Evolutionary conservation across 2,888 invertebrate genomes (phyloP).

Genomic region (Aproaerema taeniolella): DNA sequence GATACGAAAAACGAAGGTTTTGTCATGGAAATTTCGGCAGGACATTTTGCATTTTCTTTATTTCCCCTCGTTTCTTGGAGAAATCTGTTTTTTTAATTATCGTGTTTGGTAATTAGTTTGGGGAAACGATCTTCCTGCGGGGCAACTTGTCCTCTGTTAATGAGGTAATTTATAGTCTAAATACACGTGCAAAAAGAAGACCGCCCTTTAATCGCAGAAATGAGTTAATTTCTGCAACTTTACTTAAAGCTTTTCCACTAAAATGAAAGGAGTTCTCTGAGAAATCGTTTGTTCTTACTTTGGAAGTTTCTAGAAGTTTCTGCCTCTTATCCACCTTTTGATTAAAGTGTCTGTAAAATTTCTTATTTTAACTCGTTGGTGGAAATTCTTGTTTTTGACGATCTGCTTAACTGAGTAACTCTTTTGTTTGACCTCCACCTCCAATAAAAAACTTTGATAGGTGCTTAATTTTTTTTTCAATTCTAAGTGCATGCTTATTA

Average conservation of each 20-base stretch:
- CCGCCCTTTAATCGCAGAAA: conserved; percentile 12
- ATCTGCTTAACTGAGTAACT: too few relatives aligned
- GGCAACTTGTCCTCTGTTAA: conserved; percentile 68
- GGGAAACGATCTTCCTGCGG: conserved; percentile 65
- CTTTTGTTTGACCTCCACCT: too few relatives aligned
- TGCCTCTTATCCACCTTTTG: too few relatives aligned
- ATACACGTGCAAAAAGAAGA: conserved; percentile 20
- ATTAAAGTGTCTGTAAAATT: too few relatives aligned
- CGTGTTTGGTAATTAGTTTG: conserved; percentile 77
- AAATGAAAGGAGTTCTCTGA: too few relatives aligned
- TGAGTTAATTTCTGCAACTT: background rate
- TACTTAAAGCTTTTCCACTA: background rate
- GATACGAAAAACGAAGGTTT: conserved; percentile 65
- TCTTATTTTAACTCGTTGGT: too few relatives aligned
- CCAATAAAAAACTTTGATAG: too few relatives aligned
- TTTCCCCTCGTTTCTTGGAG: conserved; percentile 56
- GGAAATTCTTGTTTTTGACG: too few relatives aligned
- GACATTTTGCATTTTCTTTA: conserved; percentile 75
- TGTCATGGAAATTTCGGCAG: conserved; percentile 72
- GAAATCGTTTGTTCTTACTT: too few relatives aligned
- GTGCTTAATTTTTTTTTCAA: too few relatives aligned
- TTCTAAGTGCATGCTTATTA: too few relatives aligned
- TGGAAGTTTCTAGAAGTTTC: too few relatives aligned
- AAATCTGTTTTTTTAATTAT: conserved; percentile 76
- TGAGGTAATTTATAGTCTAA: conserved; percentile 67